Conservation (phyloP, 2,797 vertebrate genomes). For the Sebastes diaconus region DNA sequence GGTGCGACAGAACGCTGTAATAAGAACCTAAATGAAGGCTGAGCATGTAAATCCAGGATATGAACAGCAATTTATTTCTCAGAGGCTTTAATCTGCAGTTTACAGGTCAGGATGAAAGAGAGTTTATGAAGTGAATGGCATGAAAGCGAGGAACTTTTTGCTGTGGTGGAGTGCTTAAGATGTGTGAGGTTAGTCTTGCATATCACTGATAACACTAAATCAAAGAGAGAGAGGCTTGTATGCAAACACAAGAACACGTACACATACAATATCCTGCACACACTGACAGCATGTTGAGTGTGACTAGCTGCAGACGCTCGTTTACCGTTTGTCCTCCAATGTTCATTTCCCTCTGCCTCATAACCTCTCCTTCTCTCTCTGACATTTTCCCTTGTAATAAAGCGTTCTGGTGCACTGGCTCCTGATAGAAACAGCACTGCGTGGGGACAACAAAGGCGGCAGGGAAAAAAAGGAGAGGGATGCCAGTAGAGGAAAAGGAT, state of each 20-base stretch:
- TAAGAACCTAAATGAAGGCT: not conserved
- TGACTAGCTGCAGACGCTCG: not conserved
- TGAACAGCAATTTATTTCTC: slow-evolving; percentile 4
- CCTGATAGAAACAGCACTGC: slow-evolving; percentile 26
- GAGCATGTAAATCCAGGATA: slow-evolving; percentile 1
- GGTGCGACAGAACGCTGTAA: not conserved
- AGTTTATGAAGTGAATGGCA: not conserved
- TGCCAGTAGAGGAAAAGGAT: not conserved
- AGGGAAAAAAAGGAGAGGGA: not conserved
- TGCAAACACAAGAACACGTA: not conserved
- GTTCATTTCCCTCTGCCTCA: slow-evolving; percentile 36
- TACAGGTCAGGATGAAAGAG: not conserved
- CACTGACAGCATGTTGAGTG: not conserved
- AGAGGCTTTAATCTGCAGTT: slow-evolving; percentile 1
- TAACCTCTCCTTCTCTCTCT: slow-evolving; percentile 20
- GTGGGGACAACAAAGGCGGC: not conserved
- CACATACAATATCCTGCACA: not conserved
- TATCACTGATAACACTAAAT: slow-evolving; percentile 32
- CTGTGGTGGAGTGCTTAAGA: not conserved
- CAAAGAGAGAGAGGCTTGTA: not conserved
- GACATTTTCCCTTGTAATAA: slow-evolving; percentile 49
- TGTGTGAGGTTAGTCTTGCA: slow-evolving; percentile 20
- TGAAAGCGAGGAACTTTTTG: not conserved
- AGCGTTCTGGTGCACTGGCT: slow-evolving; percentile 41
- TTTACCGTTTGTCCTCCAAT: not conserved